phyloP scores from a whole-genome alignment of 2,113 vertebrate species.

The Lagopus muta region DNA sequence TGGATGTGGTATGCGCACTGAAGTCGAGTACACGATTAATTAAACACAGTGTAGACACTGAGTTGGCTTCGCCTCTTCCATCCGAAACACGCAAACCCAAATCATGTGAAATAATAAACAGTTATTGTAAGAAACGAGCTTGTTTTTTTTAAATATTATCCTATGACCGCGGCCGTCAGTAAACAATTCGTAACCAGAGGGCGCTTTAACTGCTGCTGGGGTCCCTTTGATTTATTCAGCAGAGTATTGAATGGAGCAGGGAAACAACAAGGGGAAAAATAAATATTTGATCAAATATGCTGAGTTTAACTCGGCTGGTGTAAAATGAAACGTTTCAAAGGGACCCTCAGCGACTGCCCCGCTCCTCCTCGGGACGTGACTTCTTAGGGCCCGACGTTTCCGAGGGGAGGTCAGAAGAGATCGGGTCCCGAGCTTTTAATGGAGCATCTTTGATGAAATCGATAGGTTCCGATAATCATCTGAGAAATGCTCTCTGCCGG shows the following conservation, averaged over 20 bases:
- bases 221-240: slow-evolving; percentile 51
- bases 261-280: slow-evolving; percentile 67
- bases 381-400: neutral
- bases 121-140: slow-evolving; percentile 65
- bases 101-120: slow-evolving; percentile 69
- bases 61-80: slow-evolving; percentile 22
- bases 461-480: slow-evolving; percentile 34
- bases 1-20: slow-evolving; percentile 52
- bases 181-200: slow-evolving; percentile 63
- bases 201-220: slow-evolving; percentile 28
- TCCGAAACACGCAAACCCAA: slow-evolving; percentile 47
- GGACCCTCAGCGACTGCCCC: slow-evolving; percentile 3
- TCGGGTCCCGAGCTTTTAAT: neutral
- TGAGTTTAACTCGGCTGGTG: slow-evolving; percentile 44
- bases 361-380: neutral
- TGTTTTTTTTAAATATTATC: slow-evolving; percentile 53
- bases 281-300: slow-evolving; percentile 62
- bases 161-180: slow-evolving; percentile 39
- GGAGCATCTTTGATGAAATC: slow-evolving; percentile 53
- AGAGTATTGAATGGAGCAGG: slow-evolving; percentile 6
- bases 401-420: slow-evolving; percentile 13
- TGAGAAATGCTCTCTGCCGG: neutral
- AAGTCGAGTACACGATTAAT: slow-evolving; percentile 64
- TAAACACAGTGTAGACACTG: slow-evolving; percentile 64
- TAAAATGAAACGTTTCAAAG: slow-evolving; percentile 41